Conservation (phyloP, 1,140 invertebrate species). For the Probaryconus sp. region DNA sequence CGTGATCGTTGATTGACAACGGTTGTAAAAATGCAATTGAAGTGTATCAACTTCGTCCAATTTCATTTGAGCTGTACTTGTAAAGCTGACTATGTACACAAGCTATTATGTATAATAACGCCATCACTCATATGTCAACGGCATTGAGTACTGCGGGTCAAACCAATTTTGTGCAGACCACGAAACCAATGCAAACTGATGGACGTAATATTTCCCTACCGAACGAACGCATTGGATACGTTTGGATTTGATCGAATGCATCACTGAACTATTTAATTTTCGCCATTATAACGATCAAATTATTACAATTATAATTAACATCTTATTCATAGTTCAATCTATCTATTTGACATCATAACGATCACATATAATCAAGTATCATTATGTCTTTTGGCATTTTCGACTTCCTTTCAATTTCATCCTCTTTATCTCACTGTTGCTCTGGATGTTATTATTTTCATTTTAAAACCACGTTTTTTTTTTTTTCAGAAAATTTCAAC, state of each 20-base stretch:
- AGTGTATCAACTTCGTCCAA: slow-evolving; percentile 41
- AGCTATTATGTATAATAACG: slow-evolving; percentile 59
- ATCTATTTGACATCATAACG: slow-evolving; percentile 25
- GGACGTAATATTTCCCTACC: slow-evolving; percentile 68
- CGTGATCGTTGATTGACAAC: slow-evolving; percentile 33
- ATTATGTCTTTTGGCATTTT: slow-evolving; percentile 9
- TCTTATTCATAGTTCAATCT: slow-evolving; percentile 37
- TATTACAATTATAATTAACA: slow-evolving; percentile 53
- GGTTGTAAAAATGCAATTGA: slow-evolving; percentile 18
- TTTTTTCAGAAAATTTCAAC: too few relatives aligned
- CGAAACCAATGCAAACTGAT: slow-evolving; percentile 65
- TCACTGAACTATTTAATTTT: slow-evolving; percentile 53
- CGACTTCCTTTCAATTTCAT: neutral
- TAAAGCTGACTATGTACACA: slow-evolving; percentile 44
- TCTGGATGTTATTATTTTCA: too few relatives aligned
- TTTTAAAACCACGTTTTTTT: too few relatives aligned
- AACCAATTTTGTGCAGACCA: slow-evolving; percentile 65
- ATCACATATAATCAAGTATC: slow-evolving; percentile 8
- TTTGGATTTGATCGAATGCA: slow-evolving; percentile 63
- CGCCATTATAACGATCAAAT: slow-evolving; percentile 41
- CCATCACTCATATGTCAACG: slow-evolving; percentile 69
- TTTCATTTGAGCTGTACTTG: slow-evolving; percentile 45
- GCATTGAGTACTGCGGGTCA: slow-evolving; percentile 60
- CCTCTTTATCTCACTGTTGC: neutral
- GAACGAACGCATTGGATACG: slow-evolving; percentile 61